Conservation (phyloP, 2,888 invertebrate species). For the Orgyia antiqua region DNA sequence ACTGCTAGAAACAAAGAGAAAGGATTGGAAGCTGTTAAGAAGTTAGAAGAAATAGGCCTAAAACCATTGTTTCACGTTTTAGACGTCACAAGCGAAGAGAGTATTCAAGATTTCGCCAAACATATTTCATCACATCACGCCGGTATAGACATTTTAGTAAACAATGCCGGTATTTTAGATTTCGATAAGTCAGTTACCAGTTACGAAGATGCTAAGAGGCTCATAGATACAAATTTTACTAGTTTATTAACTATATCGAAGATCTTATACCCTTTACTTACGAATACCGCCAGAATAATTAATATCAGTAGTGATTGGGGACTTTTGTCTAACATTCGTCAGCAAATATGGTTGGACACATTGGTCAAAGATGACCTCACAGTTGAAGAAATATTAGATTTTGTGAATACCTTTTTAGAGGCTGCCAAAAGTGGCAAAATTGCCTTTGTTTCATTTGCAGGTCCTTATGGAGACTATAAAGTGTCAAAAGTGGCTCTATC, state of each 20-base stretch:
- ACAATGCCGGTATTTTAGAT: slow-evolving; percentile 87
- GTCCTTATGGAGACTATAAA: slow-evolving; percentile 69
- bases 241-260: slow-evolving; percentile 81
- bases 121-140: slow-evolving; percentile 79
- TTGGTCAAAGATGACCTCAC: slow-evolving; percentile 67
- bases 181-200: slow-evolving; percentile 81
- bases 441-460: slow-evolving; percentile 61
- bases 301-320: slow-evolving; percentile 83
- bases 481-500: slow-evolving; percentile 72
- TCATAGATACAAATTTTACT: slow-evolving; percentile 84
- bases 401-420: slow-evolving; percentile 78
- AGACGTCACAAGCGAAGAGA: slow-evolving; percentile 81
- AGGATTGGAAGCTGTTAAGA: slow-evolving; percentile 80
- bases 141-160: slow-evolving; percentile 85
- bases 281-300: slow-evolving; percentile 84
- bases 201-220: slow-evolving; percentile 82
- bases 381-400: slow-evolving; percentile 66
- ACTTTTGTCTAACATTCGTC: slow-evolving; percentile 65
- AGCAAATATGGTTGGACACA: slow-evolving; percentile 65
- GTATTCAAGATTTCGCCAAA: slow-evolving; percentile 78
- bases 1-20: slow-evolving; percentile 82
- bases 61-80: slow-evolving; percentile 82
- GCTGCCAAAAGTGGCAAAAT: slow-evolving; percentile 69
- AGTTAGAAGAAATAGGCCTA: slow-evolving; percentile 77
- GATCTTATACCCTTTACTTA: slow-evolving; percentile 83